Conservation (phyloP, 2,888 invertebrate genomes). For the Frankliniella fusca region DNA sequence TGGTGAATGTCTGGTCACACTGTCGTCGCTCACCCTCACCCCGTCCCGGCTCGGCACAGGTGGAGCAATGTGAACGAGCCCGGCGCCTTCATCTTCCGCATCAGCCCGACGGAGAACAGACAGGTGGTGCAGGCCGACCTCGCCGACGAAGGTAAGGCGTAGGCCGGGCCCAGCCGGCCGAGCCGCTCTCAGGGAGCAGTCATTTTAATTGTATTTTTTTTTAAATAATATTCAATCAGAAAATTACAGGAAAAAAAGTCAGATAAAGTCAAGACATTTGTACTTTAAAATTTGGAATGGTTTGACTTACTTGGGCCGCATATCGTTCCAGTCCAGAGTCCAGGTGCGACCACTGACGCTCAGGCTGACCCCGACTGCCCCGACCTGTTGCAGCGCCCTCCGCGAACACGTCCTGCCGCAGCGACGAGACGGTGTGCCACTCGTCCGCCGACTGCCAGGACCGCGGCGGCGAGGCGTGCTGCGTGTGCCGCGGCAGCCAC, state of each 20-base stretch:
- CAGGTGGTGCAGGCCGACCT: slow-evolving; percentile 3
- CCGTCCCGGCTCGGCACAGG: slow-evolving; percentile 55
- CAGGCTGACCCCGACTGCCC: neutral
- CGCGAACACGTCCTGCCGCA: slow-evolving; percentile 52
- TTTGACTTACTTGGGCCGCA: no score
- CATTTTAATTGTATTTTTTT: no score
- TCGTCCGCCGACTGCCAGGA: slow-evolving; percentile 77
- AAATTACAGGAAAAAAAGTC: no score
- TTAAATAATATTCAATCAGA: no score
- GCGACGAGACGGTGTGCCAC: slow-evolving; percentile 72
- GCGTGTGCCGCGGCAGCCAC: slow-evolving; percentile 74
- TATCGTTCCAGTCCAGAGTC: no score
- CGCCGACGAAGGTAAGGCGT: slow-evolving; percentile 31
- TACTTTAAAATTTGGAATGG: no score
- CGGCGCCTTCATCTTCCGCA: slow-evolving; percentile 81
- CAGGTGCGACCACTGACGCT: no score
- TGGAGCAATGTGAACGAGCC: slow-evolving; percentile 80
- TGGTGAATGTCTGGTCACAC: neutral
- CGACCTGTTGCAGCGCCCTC: neutral
- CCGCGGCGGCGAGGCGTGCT: slow-evolving; percentile 81
- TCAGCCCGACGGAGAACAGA: slow-evolving; percentile 56
- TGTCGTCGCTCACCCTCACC: neutral
- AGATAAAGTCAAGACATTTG: no score
- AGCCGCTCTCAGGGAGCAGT: no score
- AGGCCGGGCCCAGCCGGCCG: no score